Evolutionary conservation across 2,888 invertebrate genomes (phyloP), one percentile per base, ranked within the genome.

Genomic region (Chaetogeoica ovagalla): DNA sequence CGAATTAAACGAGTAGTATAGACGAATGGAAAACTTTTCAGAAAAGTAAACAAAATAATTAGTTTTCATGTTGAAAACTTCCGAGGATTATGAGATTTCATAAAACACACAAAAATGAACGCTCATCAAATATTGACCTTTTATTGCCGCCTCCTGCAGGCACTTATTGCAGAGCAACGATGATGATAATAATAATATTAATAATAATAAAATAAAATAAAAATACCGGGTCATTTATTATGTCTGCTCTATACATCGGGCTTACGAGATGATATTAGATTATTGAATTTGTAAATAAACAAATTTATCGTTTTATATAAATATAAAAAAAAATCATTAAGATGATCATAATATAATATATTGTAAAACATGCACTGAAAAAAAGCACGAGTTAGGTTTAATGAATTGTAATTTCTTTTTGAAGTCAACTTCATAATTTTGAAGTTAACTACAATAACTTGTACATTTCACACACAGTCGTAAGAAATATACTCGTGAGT

Each of bases 1-100:
- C 65, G 39, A 74, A 65, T 74, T 74, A 65, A 74, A 74, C 55
- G 37, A 74, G 39, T 62, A 11, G 30, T 30, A 9, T 37, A 74
- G 39, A 63, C n/a, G 48, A 48, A 13, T 11, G 43, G 65, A 55
- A 74, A 74, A 65, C 21, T 55, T 74, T 39, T n/a, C 39, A 15
- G 21, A 21, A 74, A 74, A 74, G 55, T 65, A 74, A 74, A 74
- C 39, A 65, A 55, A 70, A 70, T n/a, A 57, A 65, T 74, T 30
- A 2, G 39, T 57, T 52, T 74, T 39, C 6, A 30, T 4, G 30
- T 65, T 21, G 52, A 74, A 74, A 63, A 74, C 63, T 74, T 62
- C 15, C 15, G 15, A 65, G 39, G 21, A 21, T 65, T 55, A 23
- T 11, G 15, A 39, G 65, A 74, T 74, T 65, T 65, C n/a, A 37